phyloP scores from a whole-genome alignment of 92 coral and sea anemone genomes.

The Epizoanthus stellaris region DNA sequence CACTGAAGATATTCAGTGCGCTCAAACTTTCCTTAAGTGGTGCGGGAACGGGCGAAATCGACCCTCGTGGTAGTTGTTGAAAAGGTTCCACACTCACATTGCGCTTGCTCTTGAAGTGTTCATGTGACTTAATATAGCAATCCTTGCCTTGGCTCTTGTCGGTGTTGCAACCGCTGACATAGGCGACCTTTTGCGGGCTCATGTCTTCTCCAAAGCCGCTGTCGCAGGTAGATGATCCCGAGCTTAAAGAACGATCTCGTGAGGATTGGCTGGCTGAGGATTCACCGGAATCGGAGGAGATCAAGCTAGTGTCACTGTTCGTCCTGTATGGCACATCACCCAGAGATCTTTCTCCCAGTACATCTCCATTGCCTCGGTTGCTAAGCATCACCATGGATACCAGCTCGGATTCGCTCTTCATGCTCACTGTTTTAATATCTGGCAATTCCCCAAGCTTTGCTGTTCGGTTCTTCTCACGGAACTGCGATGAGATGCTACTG shows the following conservation, averaged over 20 bases:
- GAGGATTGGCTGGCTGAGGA: slow-evolving; percentile 23
- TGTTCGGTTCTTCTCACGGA: neutral
- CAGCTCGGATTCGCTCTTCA: neutral
- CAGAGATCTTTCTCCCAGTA: neutral
- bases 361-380: neutral
- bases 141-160: neutral
- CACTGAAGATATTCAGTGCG: slow-evolving; percentile 18
- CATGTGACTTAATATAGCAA: neutral
- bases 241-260: slow-evolving; percentile 21
- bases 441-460: too few relatives aligned
- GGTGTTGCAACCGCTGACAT: neutral
- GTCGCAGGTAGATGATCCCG: slow-evolving; percentile 26
- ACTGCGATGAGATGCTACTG: neutral
- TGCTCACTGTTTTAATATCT: neutral
- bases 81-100: neutral
- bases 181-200: neutral
- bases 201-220: slow-evolving; percentile 34
- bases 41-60: neutral
- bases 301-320: neutral
- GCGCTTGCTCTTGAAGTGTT: neutral
- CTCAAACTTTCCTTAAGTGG: neutral
- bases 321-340: neutral
- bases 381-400: neutral
- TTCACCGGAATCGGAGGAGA: slow-evolving; percentile 3
- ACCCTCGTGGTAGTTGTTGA: neutral